Base-by-base conservation (phyloP, 1,140 invertebrate genomes). In the Drosophila persimilis region DNA sequence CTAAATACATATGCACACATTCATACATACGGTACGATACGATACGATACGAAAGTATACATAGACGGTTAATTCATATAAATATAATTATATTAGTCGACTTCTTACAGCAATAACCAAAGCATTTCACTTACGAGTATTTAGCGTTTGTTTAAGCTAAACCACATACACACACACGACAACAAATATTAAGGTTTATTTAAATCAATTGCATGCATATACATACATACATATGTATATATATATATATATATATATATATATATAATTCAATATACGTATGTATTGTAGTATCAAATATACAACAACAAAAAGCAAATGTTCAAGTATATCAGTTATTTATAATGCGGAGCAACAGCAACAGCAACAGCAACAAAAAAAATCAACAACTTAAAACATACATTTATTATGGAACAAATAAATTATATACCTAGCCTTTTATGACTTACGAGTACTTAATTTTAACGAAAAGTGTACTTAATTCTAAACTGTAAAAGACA, bases 101-200 rank as follows among this genome's bases (percentile, higher is more conserved):
- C 78, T 77, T 81, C 80, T 85, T 86, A 86, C 81, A 86, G 81
- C 81, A 86, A 86, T 86, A 86, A 86, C 81, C 81, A 86, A 86
- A 86, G 81, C 81, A 86, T 88, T 86, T 86, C 60, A 61, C 62
- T 44, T 64, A 44, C 35, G 11, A 39, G 62, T 64, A 51, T 65
- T 59, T 51, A 65, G 62, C 62, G 46, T 65, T 39, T 65, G 45
- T 65, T 57, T 69, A 69, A 69, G 63, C 52, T 50, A 69, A 67
- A 67, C 48, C 17, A 41, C 50, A 56, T 5, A 26, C 3, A 24
- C 24, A 26, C 24, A 26, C 24, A 63, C 35, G 11, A 39, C 11
- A 39, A 39, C 35, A 13, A 39, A 39, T 39, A 11, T 13, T 13
- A 39, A 13, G 35, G 43, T 64, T 65, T 65, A 69, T 64, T 65